Evolutionary conservation across 2,797 vertebrate species (phyloP).

Genomic region (Oryzias dopingdopingensis): DNA sequence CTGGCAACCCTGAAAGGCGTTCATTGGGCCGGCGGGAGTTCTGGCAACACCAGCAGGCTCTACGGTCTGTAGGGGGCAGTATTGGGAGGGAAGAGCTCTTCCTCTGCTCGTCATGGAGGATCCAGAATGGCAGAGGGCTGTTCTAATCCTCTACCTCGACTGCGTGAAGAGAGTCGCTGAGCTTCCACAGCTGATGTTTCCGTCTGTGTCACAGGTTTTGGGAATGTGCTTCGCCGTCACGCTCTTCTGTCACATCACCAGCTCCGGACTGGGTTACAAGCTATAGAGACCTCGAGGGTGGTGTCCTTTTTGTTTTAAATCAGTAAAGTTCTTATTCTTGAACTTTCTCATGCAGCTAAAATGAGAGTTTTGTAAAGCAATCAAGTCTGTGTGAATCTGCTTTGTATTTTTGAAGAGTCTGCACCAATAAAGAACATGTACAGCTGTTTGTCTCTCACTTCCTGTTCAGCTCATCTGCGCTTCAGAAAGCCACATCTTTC

Average conservation of each 20-base stretch:
- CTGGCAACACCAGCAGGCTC: too few species aligned
- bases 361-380: not conserved
- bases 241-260: conserved; percentile 81
- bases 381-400: too few species aligned
- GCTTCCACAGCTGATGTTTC: not conserved
- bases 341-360: not conserved
- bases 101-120: not conserved
- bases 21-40: too few species aligned
- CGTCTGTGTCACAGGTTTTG: conserved; percentile 69
- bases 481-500: too few species aligned
- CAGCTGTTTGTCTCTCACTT: conserved; percentile 32
- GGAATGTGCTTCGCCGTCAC: conserved; percentile 85
- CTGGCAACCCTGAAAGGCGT: too few species aligned
- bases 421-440: too few species aligned
- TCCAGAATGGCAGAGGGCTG: not conserved
- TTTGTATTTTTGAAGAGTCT: too few species aligned
- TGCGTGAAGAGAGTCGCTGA: not conserved
- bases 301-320: too few species aligned
- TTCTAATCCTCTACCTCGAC: not conserved
- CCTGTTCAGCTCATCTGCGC: conserved; percentile 32
- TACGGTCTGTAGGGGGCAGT: too few species aligned
- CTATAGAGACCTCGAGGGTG: conserved; percentile 37
- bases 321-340: not conserved
- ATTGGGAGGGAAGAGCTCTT: not conserved
- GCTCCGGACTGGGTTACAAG: conserved; percentile 78